A percentile compares a stretch with the other conserved stretches of the same genome.
phyloP scores from a whole-genome alignment of 2,113 vertebrate species.

The Mirounga angustirostris region DNA sequence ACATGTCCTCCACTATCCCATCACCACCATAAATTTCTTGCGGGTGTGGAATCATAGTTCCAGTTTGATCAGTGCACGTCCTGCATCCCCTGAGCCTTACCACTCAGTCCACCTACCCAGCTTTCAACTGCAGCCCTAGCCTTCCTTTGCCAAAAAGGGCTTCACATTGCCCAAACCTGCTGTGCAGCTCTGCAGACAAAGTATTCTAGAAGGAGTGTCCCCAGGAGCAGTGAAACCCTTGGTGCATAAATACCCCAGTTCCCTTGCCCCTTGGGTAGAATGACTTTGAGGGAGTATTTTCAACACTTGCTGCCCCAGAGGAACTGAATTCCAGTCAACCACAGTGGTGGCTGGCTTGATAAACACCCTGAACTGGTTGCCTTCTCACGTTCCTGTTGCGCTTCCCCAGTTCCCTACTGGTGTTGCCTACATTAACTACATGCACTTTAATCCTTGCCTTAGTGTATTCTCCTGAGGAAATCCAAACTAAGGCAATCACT shows the following conservation, averaged over 20 bases:
- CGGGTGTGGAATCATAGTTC: neutral
- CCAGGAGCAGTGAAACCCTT: neutral
- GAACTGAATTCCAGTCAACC: neutral
- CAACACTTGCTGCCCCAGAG: neutral
- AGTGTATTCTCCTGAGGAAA: neutral
- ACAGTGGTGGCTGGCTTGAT: neutral
- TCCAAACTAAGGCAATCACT: neutral
- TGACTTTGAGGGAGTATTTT: neutral
- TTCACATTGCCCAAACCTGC: neutral
- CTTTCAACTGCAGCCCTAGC: neutral
- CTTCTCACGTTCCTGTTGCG: neutral
- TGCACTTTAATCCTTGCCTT: neutral
- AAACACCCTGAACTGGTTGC: no score
- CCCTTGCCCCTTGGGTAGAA: neutral
- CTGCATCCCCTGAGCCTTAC: accelerated
- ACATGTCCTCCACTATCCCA: neutral
- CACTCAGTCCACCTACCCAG: neutral
- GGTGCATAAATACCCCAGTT: neutral
- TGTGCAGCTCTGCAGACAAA: neutral
- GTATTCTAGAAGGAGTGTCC: neutral
- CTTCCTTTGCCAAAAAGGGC: neutral
- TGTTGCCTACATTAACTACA: neutral
- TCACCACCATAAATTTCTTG: neutral
- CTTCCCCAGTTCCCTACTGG: neutral
- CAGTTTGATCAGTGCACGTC: accelerated